Evolutionary conservation across 2,113 vertebrate species (phyloP), one percentile per base, ranked within the genome.

Genomic region (Bolborhynchus lineola): DNA sequence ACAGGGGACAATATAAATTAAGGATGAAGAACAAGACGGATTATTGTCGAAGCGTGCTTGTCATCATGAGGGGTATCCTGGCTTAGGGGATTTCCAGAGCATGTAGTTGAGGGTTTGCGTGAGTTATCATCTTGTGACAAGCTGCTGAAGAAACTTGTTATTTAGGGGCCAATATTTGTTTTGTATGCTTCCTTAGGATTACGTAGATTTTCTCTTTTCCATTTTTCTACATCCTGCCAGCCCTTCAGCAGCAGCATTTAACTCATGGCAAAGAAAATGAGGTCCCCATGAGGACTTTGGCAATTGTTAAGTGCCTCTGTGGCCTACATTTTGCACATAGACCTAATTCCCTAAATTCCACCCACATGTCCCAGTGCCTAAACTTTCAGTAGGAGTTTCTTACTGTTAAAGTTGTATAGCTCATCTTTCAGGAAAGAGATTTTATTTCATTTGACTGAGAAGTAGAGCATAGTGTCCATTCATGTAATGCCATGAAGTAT

Each of bases 51-150:
- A 71, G 29, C 2, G 0, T 31, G 35, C 20, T 60, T 47, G 42
- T 60, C 10, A 0, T 76, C 71, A n/a, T 0, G 1, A 74, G n/a
- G 18, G 18, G 9, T 82, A 29, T 6, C 4, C 5, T 4, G 0
- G 16, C 5, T 84, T 28, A 29, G 25, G 44, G 19, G 20, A 21
- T 86, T 55, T 80, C 19, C 26, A 29, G 57, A 65, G 8, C 23
- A 46, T 1, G 0, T 53, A 21, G 15, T 57, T 82, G 2, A 42
- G 44, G 29, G 25, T 50, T 92, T 90, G 3, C 26, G 7, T 39
- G 33, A 79, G 29, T 23, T 42, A 25, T n/a, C 26, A 47, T 25
- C 15, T 62, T 82, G 10, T 31, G 75, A 76, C 13, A 64, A 47
- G 26, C 44, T 65, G 44, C 68, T 70, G 74, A 55, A 80, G 28